These are phyloP conservation scores for Platycnemis pennipes DNA, from an alignment of 2,888 invertebrate species.

Conservation along the genomic window DNA sequence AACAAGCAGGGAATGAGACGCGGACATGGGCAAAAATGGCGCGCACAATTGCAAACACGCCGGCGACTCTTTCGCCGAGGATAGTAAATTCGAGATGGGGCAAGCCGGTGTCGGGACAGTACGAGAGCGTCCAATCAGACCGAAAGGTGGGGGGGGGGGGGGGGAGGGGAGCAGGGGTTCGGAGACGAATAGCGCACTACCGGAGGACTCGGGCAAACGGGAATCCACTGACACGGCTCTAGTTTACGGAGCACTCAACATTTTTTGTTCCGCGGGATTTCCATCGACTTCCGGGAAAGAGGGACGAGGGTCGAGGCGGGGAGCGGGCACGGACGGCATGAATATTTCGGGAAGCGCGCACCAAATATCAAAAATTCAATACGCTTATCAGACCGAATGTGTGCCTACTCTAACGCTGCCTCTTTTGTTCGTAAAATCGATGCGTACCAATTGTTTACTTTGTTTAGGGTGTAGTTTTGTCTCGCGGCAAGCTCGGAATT, in stretches of 20 bases:
- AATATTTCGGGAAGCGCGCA: background rate
- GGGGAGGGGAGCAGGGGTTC: background rate
- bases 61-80: background rate
- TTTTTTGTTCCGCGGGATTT: background rate
- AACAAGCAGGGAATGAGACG: background rate
- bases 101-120: background rate
- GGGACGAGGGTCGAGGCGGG: background rate
- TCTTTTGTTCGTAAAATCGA: no score
- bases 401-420: no score
- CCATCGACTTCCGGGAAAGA: background rate
- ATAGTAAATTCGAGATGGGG: background rate
- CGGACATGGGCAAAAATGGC: slow-evolving; percentile 8
- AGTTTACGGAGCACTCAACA: background rate
- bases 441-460: no score
- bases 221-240: background rate
- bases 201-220: background rate
- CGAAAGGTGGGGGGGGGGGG: background rate
- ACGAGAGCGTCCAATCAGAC: background rate
- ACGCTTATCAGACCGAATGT: background rate
- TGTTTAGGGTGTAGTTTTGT: no score
- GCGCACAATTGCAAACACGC: background rate
- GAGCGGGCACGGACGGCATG: background rate
- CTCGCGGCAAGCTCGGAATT: no score
- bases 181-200: background rate
- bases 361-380: background rate